Evolutionary conservation across 2,797 vertebrate genomes (phyloP).

Genomic region (Tarsius wallacei): DNA sequence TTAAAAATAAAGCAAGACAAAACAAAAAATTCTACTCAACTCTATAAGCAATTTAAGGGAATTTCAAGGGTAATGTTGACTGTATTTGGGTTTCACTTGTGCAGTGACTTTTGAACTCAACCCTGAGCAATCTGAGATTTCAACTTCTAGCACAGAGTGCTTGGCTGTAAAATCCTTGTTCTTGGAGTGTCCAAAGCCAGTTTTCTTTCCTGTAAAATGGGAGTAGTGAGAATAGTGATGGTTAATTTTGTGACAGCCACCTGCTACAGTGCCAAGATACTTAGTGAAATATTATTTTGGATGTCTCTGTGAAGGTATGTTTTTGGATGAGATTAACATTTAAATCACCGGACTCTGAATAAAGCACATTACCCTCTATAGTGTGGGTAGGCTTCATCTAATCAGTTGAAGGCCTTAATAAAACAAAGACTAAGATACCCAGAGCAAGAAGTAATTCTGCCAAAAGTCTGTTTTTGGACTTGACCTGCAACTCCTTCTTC

Average conservation of each 20-base stretch:
- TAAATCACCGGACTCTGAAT: slow-evolving; percentile 3
- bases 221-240: slow-evolving; percentile 32
- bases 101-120: slow-evolving; percentile 39
- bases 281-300: slow-evolving; percentile 42
- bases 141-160: slow-evolving; percentile 11
- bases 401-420: slow-evolving; percentile 5
- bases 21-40: not conserved
- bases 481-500: not conserved
- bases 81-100: slow-evolving; percentile 22
- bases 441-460: not conserved
- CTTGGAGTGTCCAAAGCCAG: not conserved
- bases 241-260: slow-evolving; percentile 18
- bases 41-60: not conserved
- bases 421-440: not conserved
- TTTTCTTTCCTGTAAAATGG: slow-evolving; percentile 55
- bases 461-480: not conserved
- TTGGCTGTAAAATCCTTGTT: not conserved
- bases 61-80: slow-evolving; percentile 36
- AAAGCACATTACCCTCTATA: not conserved
- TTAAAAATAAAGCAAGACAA: too few species aligned
- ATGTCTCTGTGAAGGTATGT: not conserved
- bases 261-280: not conserved
- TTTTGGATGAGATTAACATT: slow-evolving; percentile 29
- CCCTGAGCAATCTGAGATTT: not conserved
- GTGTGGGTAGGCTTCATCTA: not conserved